Evolutionary conservation across 2,888 invertebrate genomes (phyloP).

Genomic region (Hirtodrosophila alboralis): DNA sequence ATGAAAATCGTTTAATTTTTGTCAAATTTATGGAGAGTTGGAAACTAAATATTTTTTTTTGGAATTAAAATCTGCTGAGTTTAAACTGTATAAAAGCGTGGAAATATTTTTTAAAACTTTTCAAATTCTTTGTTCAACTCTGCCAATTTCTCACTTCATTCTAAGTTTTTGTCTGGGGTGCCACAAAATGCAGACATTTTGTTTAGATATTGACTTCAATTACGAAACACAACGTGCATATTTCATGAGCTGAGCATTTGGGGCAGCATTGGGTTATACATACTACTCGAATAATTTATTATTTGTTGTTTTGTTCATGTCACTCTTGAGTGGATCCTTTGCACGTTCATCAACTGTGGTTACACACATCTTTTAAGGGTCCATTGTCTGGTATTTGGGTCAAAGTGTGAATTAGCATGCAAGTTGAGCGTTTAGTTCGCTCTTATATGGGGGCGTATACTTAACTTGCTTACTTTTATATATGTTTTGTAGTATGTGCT

Average conservation of each 20-base stretch:
- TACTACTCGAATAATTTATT: slow-evolving; percentile 43
- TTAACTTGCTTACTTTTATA: slow-evolving; percentile 16
- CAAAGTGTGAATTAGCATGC: slow-evolving; percentile 70
- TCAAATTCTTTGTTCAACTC: too few relatives aligned
- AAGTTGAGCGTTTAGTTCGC: slow-evolving; percentile 23
- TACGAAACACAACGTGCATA: slow-evolving; percentile 67
- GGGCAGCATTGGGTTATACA: background rate
- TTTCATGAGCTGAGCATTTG: slow-evolving; percentile 55
- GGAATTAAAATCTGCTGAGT: too few relatives aligned
- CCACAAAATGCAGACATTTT: too few relatives aligned
- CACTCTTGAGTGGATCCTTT: slow-evolving; percentile 31
- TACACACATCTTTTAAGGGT: slow-evolving; percentile 9
- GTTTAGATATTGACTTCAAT: slow-evolving; percentile 67
- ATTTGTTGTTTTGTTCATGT: slow-evolving; percentile 49
- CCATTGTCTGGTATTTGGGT: slow-evolving; percentile 62
- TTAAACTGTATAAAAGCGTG: too few relatives aligned
- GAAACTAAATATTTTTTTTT: too few relatives aligned
- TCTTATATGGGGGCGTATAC: too few relatives aligned
- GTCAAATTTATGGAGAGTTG: too few relatives aligned
- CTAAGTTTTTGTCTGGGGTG: too few relatives aligned
- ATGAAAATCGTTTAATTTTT: too few relatives aligned
- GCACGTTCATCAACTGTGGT: slow-evolving; percentile 25
- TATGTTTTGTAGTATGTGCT: too few relatives aligned
- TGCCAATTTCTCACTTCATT: too few relatives aligned
- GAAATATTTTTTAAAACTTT: too few relatives aligned